phyloP scores from a whole-genome alignment of 2,113 vertebrate genomes.

The Naja naja region DNA sequence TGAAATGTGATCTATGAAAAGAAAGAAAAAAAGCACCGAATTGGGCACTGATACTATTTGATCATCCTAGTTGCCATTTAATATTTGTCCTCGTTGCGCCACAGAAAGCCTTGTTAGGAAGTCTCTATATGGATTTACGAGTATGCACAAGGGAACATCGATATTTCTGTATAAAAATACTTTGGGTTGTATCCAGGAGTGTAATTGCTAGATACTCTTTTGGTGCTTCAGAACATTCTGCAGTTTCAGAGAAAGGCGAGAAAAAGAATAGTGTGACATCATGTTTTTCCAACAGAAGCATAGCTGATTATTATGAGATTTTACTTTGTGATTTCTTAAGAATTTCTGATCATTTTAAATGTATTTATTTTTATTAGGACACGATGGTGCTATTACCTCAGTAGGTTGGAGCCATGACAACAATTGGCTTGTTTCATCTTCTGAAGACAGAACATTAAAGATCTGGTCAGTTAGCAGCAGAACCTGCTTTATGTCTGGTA shows the following conservation, averaged over 20 bases:
- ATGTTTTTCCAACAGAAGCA: background rate
- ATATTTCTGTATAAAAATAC: background rate
- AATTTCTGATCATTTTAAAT: background rate
- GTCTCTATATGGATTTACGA: background rate
- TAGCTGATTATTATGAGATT: background rate
- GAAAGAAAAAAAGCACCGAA: background rate
- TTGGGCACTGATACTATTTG: background rate
- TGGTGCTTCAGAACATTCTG: background rate
- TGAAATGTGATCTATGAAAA: background rate
- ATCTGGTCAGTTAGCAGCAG: conserved; percentile 75
- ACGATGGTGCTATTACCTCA: conserved; percentile 77
- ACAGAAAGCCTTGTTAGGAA: background rate
- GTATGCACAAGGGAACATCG: background rate
- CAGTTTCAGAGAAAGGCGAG: background rate
- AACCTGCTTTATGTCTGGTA: conserved; percentile 78
- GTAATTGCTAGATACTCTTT: background rate
- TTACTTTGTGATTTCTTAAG: background rate
- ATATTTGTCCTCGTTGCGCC: background rate
- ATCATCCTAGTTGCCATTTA: background rate
- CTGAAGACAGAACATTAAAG: conserved; percentile 77
- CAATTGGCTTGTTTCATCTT: conserved; percentile 78
- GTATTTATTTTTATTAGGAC: conserved; percentile 69
- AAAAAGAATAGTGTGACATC: background rate
- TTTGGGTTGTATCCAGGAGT: background rate
- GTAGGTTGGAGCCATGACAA: conserved; percentile 83